Evolutionary conservation across 2,888 invertebrate genomes (phyloP), one percentile per base, ranked within the genome.

Genomic region (Chrysolina haemoptera): DNA sequence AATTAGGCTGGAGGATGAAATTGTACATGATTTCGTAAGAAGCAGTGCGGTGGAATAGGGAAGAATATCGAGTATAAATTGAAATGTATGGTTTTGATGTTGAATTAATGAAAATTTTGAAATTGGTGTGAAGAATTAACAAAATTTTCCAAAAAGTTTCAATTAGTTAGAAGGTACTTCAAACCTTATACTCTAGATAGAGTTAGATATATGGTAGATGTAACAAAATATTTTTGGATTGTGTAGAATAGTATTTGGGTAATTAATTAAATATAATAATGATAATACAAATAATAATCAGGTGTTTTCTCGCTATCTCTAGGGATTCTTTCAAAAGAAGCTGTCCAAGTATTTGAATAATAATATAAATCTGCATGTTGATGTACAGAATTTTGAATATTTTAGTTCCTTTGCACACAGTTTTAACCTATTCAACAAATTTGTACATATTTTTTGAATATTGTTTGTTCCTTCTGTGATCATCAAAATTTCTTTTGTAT

Each of bases 141-240:
- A 62, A 50, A 50, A 73, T 76, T 70, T n/a, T 67, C 68, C 68
- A 66, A 75, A 72, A 76, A 78, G 78, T 81, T 80, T 81, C 78
- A 76, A 68, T 70, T 77, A 79, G 75, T 77, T 80, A 81, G 79
- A 82, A 82, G 79, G 83, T 85, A 85, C 82, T 79, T 78, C 78
- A 84, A 84, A 85, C 84, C 85, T 84, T 83, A 82, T 84, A 85
- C 84, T 85, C 84, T 84, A 84, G 82, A 71, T 78, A 82, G 85
- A 83, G 80, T 82, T 71, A 75, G 75, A 82, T 83, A 81, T 81
- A 82, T 84, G 85, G 84, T 87, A 85, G 84, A 85, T 85, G 85
- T 86, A 85, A 84, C 79, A 85, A 84, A 86, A 87, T 87, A 88
- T 88, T 88, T 88, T 88, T 87, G 87, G 87, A 88, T 87, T 86